Evolutionary conservation across 2,113 vertebrate genomes (phyloP), one percentile per base, ranked within the genome.

Genomic region (Scopus umbretta): DNA sequence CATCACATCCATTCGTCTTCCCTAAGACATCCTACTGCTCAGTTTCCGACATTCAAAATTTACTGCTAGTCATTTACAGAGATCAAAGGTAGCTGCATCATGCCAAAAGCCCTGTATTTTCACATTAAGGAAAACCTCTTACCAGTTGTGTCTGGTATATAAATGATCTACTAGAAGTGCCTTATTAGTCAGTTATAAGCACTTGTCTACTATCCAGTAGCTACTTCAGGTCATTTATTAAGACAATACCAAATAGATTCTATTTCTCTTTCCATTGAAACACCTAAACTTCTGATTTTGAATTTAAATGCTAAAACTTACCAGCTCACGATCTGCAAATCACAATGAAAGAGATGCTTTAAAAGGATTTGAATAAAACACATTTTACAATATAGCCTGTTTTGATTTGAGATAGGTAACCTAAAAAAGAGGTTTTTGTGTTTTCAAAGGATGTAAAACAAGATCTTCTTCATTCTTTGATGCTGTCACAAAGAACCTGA

Each of bases 41-140:
- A 59, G 56, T 65, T 91, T 66, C 68, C 4, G 5, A 80, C 75
- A 38, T 38, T 43, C 56, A 47, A 61, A 26, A 83, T 89, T 86
- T 94, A 67, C 86, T 91, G 74, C 58, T 47, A 86, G 80, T 81
- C 92, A 95, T 88, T 96, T 94, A 52, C 72, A 90, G 88, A 97
- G 87, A 95, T 84, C 95, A 91, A 93, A 97, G 84, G 52, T 45
- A 95, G 67, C 47, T 65, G 80, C 32, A 63, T 47, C 67, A 59
- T 45, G 55, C 65, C 90, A 86, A 89, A 53, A 92, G 56, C 65
- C 47, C 45, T 38, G 38, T 30, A 68, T 81, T 78, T 75, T 88
- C 80, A 82, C 65, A 81, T 47, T 83, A 75, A 74, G 76, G 38
- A 56, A 82, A 92, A 65, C 34, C 43, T 83, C 63, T 72, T 58